Percentiles rank a stretch among this genome's conserved stretches.
Conservation (phyloP, 2,888 invertebrate genomes). For the Cryptus armator region DNA sequence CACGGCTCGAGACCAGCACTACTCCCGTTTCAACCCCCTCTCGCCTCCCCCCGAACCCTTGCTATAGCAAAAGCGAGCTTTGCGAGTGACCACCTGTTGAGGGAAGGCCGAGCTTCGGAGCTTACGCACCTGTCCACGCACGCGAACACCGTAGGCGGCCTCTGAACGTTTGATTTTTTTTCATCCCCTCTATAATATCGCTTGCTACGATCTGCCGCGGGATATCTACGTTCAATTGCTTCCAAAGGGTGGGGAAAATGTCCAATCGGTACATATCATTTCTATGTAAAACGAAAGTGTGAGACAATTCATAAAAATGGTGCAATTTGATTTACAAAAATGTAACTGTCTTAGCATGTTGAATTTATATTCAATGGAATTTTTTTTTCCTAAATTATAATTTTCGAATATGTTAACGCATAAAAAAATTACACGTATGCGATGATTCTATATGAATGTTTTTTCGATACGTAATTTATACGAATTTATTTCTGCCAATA, state of each 20-base stretch:
- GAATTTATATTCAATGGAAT: too few species aligned
- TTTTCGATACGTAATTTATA: too few species aligned
- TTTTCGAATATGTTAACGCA: too few species aligned
- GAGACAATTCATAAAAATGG: background rate
- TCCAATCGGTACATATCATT: constrained; percentile 13
- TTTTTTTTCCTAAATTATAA: too few species aligned
- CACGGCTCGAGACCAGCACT: constrained; percentile 63
- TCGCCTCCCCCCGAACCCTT: constrained; percentile 46
- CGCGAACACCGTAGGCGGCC: constrained; percentile 71
- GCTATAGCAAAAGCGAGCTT: constrained; percentile 30
- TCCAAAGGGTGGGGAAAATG: background rate
- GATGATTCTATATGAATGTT: too few species aligned
- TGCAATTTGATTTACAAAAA: too few species aligned
- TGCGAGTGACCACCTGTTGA: constrained; percentile 84
- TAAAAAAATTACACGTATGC: too few species aligned
- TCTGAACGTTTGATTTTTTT: constrained; percentile 80
- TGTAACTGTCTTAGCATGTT: too few species aligned
- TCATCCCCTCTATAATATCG: constrained; percentile 42
- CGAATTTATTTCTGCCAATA: too few species aligned
- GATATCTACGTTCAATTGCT: constrained; percentile 42
- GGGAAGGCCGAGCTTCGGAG: constrained; percentile 66
- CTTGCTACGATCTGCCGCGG: constrained; percentile 35
- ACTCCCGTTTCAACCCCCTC: constrained; percentile 71
- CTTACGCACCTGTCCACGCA: constrained; percentile 83
- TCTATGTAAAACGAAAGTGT: background rate